Evolutionary conservation across 2,797 vertebrate genomes (phyloP), one percentile per base, ranked within the genome.

Genomic region (Girardinus metallicus): DNA sequence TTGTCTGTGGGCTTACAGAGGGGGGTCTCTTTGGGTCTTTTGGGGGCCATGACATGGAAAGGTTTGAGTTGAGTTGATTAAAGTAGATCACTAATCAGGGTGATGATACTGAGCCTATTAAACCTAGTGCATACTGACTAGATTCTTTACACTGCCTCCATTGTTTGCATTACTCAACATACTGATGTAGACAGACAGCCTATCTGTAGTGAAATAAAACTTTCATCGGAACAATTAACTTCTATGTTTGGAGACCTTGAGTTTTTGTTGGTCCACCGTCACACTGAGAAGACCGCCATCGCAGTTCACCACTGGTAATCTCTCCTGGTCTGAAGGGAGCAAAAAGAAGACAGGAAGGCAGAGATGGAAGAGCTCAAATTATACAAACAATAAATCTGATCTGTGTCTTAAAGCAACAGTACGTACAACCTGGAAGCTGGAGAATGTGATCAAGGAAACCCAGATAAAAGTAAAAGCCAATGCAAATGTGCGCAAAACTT

Each of bases 261-360:
- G 88, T 80, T 87, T 47, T 73, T 74, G 84, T 44, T 29, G 86
- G 80, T 95, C 92, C 80, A 96, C 74, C 0, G 80, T 80, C 79
- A 95, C 91, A 0, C 78, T 89, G 80, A 96, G 92, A 66, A 74
- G 93, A 77, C 95, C 95, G 0, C 90, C 93, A 23, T 93, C 91
- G 88, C 95, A 96, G 83, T 81, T 88, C 75, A 94, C 93, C 75
- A 94, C 93, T 3, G 86, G 88, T 76, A 96, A 77, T 47, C 89
- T 90, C 68, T 91, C 87, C 5, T 5, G 60, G 7, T 77, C 87
- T 77, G 43, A 44, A 12, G 12, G 53, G 79, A 62, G 77, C 79
- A 81, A 34, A 73, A n/a, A 73, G 44, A 62, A 76, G 77, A 80
- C 73, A 68, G 7, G 16, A 64, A 41, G 57, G 57, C 29, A 5